phyloP scores from a whole-genome alignment of 2,797 vertebrate genomes.

The Champsocephalus gunnari region DNA sequence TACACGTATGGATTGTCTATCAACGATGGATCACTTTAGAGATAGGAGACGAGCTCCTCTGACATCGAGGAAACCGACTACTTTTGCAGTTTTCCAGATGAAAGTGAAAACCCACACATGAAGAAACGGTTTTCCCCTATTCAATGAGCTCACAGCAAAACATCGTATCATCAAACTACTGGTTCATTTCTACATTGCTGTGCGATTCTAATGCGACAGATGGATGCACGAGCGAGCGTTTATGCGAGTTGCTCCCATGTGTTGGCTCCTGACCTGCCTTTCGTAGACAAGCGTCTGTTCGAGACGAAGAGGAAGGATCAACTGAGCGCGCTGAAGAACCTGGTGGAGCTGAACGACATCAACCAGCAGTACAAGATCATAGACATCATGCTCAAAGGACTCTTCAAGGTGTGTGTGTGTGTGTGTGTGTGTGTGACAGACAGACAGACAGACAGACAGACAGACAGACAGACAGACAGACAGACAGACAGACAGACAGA shows the following conservation, averaged over 20 bases:
- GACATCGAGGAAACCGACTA: no score
- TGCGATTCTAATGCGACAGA: constrained; percentile 8
- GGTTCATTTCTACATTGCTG: not conserved
- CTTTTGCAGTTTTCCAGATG: no score
- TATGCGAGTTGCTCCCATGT: constrained; percentile 10
- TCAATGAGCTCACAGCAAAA: no score
- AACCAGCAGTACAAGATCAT: constrained; percentile 99
- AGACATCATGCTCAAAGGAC: constrained; percentile 98
- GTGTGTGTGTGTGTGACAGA: not conserved
- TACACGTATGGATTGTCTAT: no score
- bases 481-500: no score
- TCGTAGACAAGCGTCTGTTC: constrained; percentile 95
- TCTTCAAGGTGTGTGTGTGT: constrained; percentile 89
- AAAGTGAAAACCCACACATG: no score
- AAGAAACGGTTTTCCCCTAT: no score
- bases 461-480: no score
- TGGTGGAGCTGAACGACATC: constrained; percentile 95
- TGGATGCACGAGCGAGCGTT: constrained; percentile 17
- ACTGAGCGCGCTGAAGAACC: constrained; percentile 94
- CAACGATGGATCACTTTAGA: no score
- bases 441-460: no score
- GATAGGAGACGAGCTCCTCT: no score
- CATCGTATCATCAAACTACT: no score
- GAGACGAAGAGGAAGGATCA: constrained; percentile 98
- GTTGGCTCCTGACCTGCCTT: constrained; percentile 63